Percentiles rank a stretch among this genome's conserved stretches.
These are phyloP conservation scores for Cotesia chilonis DNA, from an alignment of 1,140 invertebrate genomes.

Conservation along the genomic window DNA sequence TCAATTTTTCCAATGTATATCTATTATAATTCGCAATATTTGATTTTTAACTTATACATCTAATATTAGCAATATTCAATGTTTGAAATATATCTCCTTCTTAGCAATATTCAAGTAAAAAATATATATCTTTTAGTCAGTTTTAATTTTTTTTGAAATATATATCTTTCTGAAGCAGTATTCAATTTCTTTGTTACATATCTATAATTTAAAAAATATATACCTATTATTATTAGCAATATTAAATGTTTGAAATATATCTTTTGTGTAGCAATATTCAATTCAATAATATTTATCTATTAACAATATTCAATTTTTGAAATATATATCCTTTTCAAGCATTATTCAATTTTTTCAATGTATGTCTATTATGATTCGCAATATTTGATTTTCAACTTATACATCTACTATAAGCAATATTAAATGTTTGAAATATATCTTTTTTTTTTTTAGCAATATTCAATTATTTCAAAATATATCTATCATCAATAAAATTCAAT, in stretches of 20 bases:
- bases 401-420: conserved; percentile 1
- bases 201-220: not conserved
- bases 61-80: not conserved
- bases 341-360: conserved; percentile 2
- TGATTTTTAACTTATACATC: not conserved
- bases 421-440: not conserved
- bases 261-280: not conserved
- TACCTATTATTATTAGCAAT: not conserved
- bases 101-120: conserved; percentile 3
- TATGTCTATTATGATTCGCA: not conserved
- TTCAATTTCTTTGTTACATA: conserved; percentile 4
- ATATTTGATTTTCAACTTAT: not conserved
- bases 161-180: conserved; percentile 24
- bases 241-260: not conserved
- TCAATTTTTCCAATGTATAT: conserved; percentile 6
- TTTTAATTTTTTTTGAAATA: conserved; percentile 4
- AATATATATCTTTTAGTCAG: not conserved
- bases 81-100: not conserved
- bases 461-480: not conserved
- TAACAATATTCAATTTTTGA: not conserved
- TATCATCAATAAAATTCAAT: not conserved
- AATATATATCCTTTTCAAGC: not conserved
- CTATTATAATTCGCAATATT: not conserved
- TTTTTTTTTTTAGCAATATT: not conserved
- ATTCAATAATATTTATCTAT: conserved; percentile 1